Base-by-base conservation (phyloP, 37 sponge, comb jelly and placozoan species). In the Axinella damicornis region DNA sequence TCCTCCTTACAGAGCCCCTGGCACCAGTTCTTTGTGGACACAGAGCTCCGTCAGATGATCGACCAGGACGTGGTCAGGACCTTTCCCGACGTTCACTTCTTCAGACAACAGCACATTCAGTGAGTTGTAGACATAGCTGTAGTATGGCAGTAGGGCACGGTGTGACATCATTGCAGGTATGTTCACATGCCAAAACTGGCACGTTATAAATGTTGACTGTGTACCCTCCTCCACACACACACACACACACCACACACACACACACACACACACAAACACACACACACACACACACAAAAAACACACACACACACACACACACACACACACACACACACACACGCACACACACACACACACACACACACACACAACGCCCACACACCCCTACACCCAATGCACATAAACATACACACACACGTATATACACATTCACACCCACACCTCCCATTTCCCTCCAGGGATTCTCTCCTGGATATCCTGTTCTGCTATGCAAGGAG, bases 1-100 rank as follows among this genome's bases (percentile, higher is more conserved):
- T n/a, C n/a, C n/a, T n/a, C n/a, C n/a, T 20, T 24, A 70, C 83
- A 98, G 99, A 98, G 99, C 87, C 93, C 95, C 15, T 98, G 99
- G 99, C 79, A 94, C 52, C 91, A 90, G 85, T 98, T 73, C 53
- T 98, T 98, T 83, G 76, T 67, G 74, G 96, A 98, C 59, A 85
- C 83, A 20, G 94, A 94, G 33, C 58, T 98, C 53, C 82, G 79
- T 41, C 79, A 86, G 39, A 76, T 79, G 2, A 92, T 98, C 54
- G 74, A 77, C 30, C 96, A 94, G 37, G 99, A 98, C 66, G 88
- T 98, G 16, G 69, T 92, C 31, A 67, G 99, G 40, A 98, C 99
- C 19, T 96, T 88, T 60, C 96, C 96, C 16, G 96, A 92, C 31
- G 87, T 81, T 16, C 73, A 69, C 28, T 92, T 92, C 87, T 95